These are phyloP conservation scores for Parascotia fuliginaria DNA, from an alignment of 2,888 invertebrate species.

Conservation along the genomic window DNA sequence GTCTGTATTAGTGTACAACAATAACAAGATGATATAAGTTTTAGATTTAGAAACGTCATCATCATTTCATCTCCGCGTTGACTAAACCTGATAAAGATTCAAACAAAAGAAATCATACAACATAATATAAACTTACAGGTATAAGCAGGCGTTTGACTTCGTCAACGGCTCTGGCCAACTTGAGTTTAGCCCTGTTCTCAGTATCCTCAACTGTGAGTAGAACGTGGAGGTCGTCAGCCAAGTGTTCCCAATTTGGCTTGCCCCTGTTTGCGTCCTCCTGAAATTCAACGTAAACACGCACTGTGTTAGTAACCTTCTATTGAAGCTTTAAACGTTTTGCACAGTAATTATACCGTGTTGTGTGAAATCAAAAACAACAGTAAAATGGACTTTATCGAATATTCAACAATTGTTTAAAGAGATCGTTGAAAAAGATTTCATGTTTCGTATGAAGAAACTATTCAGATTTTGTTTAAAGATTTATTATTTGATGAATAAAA, in stretches of 20 bases:
- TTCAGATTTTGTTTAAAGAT: neutral
- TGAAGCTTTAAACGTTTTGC: conserved; percentile 20
- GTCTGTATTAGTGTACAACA: no score
- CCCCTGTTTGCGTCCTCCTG: conserved; percentile 99
- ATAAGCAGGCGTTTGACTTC: conserved; percentile 99
- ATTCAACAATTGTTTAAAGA: conserved; percentile 5
- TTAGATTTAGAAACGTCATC: no score
- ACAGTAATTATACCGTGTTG: conserved; percentile 24
- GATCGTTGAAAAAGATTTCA: neutral
- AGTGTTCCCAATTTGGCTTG: conserved; percentile 99
- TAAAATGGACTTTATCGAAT: conserved; percentile 23
- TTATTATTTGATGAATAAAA: neutral
- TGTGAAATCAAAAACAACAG: conserved; percentile 30
- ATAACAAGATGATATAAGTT: no score
- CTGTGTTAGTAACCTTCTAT: conserved; percentile 17
- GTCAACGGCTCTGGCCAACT: conserved; percentile 97
- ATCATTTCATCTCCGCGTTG: no score
- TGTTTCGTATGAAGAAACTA: conserved; percentile 1
- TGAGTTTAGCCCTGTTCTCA: conserved; percentile 97
- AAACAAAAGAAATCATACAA: neutral
- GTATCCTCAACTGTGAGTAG: conserved; percentile 99
- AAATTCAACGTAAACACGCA: conserved; percentile 24
- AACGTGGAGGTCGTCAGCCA: conserved; percentile 99
- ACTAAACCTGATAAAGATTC: no score
- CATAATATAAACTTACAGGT: conserved; percentile 90